A percentile compares a stretch with the other conserved stretches of the same genome.
phyloP scores from a whole-genome alignment of 2,797 vertebrate species.

The Sebastes melanostomus region DNA sequence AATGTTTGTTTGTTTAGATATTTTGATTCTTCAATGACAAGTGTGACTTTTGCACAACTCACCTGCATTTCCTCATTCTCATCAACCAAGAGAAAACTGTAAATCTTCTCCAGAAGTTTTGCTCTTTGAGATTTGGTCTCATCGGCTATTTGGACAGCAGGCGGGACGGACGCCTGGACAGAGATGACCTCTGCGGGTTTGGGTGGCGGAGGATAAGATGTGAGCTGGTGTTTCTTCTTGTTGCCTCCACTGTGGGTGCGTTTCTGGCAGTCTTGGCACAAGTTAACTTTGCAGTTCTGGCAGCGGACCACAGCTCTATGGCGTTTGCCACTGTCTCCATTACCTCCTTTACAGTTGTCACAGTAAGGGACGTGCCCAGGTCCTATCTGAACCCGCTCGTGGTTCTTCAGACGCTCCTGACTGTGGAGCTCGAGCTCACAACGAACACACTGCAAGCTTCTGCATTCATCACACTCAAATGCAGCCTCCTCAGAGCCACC shows the following conservation, averaged over 20 bases:
- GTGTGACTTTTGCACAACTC: constrained; percentile 33
- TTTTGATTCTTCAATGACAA: background rate
- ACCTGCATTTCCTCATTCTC: constrained; percentile 98
- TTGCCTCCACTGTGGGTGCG: constrained; percentile 93
- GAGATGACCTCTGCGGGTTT: constrained; percentile 80
- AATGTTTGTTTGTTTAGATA: background rate
- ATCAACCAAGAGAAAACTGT: constrained; percentile 95
- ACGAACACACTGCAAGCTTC: constrained; percentile 90
- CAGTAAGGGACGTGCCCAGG: constrained; percentile 93
- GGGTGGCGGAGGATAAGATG: constrained; percentile 80
- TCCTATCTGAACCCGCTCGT: constrained; percentile 88
- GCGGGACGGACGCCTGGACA: constrained; percentile 38
- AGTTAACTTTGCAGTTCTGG: constrained; percentile 93
- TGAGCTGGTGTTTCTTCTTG: constrained; percentile 93
- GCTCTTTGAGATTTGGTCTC: constrained; percentile 82
- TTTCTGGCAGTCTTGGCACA: constrained; percentile 96
- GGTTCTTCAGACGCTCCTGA: constrained; percentile 89
- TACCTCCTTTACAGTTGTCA: constrained; percentile 90
- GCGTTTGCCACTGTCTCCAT: constrained; percentile 77
- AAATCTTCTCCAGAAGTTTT: constrained; percentile 88
- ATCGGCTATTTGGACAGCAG: constrained; percentile 62
- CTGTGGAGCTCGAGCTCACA: constrained; percentile 94
- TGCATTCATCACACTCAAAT: constrained; percentile 95
- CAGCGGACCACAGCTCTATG: constrained; percentile 90
- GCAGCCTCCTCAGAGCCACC: constrained; percentile 91